Conservation (phyloP, 2,113 vertebrate species). For the Thermophis baileyi region DNA sequence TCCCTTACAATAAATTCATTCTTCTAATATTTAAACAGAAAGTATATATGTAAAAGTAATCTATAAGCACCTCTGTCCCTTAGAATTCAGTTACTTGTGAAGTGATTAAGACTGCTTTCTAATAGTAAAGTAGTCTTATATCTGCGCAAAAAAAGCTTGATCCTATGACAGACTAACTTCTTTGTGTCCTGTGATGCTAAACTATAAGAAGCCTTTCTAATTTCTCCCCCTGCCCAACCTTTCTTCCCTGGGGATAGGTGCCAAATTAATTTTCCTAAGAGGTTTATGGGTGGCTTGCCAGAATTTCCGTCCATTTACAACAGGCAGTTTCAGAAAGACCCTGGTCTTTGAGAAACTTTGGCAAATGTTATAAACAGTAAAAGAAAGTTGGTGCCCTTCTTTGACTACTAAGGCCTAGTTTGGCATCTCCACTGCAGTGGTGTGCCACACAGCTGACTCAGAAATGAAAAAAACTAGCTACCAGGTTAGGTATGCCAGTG, state of each 20-base stretch:
- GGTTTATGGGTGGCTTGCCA: slow-evolving; percentile 19
- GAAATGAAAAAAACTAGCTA: background rate
- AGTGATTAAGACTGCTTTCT: background rate
- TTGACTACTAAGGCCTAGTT: background rate
- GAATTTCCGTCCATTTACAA: slow-evolving; percentile 20
- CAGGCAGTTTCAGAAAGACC: slow-evolving; percentile 10
- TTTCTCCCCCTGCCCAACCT: background rate
- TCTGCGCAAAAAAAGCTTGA: slow-evolving; percentile 28
- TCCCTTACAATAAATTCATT: slow-evolving; percentile 8
- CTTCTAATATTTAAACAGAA: background rate
- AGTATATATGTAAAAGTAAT: background rate
- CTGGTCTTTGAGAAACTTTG: background rate
- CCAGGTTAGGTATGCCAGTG: background rate
- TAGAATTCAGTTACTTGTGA: background rate
- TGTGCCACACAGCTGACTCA: background rate
- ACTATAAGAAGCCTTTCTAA: background rate
- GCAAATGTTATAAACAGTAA: background rate
- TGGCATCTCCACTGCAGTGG: background rate
- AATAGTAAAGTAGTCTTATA: background rate
- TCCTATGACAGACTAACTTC: slow-evolving; percentile 4
- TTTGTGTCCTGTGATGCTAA: slow-evolving; percentile 8
- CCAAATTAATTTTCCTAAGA: slow-evolving; percentile 45
- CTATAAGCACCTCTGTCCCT: background rate
- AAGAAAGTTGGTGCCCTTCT: background rate
- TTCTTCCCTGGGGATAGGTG: slow-evolving; percentile 30